A percentile compares a stretch with the other conserved stretches of the same genome.
These are phyloP conservation scores for Lipophrys pholis DNA, from an alignment of 2,113 vertebrate species.

Conservation along the genomic window DNA sequence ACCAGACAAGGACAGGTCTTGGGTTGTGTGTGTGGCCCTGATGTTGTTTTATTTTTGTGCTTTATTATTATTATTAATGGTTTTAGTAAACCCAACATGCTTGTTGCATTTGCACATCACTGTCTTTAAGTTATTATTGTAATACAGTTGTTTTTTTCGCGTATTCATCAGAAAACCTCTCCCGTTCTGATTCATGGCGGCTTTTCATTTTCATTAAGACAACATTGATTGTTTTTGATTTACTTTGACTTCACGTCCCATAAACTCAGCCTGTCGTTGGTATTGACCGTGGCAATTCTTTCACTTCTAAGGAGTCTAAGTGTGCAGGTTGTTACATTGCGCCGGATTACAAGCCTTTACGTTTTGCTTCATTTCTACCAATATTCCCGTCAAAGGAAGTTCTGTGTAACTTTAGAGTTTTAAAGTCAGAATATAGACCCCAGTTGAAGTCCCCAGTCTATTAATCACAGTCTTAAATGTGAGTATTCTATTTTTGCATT, in stretches of 20 bases:
- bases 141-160: slow-evolving; percentile 15
- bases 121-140: slow-evolving; percentile 55
- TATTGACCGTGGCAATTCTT: background rate
- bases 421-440: slow-evolving; percentile 5
- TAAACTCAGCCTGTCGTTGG: background rate
- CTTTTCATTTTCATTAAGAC: slow-evolving; percentile 16
- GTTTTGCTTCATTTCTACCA: too few relatives aligned
- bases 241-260: background rate
- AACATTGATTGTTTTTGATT: background rate
- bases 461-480: background rate
- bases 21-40: slow-evolving; percentile 57
- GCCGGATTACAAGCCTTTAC: too few relatives aligned
- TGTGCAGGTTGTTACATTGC: too few relatives aligned
- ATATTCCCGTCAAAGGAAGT: background rate
- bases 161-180: slow-evolving; percentile 1
- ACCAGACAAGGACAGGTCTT: slow-evolving; percentile 47
- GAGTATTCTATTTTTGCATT: slow-evolving; percentile 8
- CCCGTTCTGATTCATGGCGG: background rate
- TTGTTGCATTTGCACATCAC: slow-evolving; percentile 58
- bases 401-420: background rate
- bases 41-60: slow-evolving; percentile 33
- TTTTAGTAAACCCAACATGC: slow-evolving; percentile 48
- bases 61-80: slow-evolving; percentile 26
- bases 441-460: background rate
- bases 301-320: background rate